Base-by-base conservation (phyloP, 2,797 vertebrate genomes). In the Syngnathus rostellatus region DNA sequence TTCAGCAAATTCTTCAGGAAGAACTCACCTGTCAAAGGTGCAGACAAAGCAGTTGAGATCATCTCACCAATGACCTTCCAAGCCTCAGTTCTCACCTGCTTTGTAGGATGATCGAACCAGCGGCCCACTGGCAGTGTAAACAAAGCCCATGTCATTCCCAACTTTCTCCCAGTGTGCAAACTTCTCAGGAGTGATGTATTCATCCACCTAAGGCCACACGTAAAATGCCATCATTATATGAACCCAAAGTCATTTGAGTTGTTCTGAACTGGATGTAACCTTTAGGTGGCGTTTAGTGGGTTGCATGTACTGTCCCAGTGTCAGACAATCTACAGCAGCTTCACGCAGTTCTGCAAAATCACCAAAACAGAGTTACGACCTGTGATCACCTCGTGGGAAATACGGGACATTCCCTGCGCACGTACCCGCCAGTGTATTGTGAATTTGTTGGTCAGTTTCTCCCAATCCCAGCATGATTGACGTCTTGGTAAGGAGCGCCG, bases 51-150 rank as follows among this genome's bases (percentile, higher is more conserved):
- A 25, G 11, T 39, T 41, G 8, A 45, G 6, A 1, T 58, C 25
- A 57, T 57, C 12, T 31, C 1, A 60, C 10, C 14, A 31, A 31
- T 31, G 31, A 31, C 31, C 31, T 31, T 31, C 19, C 12, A 21
- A 54, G 25, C 31, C 14, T 50, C 11, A 7, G 2, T 23, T 45
- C 50, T 85, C 83, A 98, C 97, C 97, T 91, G 97, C 96, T 97
- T 98, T 99, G 76, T 99, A 98, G 37, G 97, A 99, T 14, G 97
- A 99, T n/a, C 97, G 92, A 68, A 99, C 97, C 66, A 99, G 85
- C 4, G 97, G 96, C 17, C 97, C 97, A 0, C 97, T 99, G 41
- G 97, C 97, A 5, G 94, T 99, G 74, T 98, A 99, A 71, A 89
- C 74, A 70, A 99, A 99, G 64, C 97, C 97, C 88, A 99, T 93